phyloP scores from a whole-genome alignment of 2,888 invertebrate genomes.

The Ectobius pallidus region DNA sequence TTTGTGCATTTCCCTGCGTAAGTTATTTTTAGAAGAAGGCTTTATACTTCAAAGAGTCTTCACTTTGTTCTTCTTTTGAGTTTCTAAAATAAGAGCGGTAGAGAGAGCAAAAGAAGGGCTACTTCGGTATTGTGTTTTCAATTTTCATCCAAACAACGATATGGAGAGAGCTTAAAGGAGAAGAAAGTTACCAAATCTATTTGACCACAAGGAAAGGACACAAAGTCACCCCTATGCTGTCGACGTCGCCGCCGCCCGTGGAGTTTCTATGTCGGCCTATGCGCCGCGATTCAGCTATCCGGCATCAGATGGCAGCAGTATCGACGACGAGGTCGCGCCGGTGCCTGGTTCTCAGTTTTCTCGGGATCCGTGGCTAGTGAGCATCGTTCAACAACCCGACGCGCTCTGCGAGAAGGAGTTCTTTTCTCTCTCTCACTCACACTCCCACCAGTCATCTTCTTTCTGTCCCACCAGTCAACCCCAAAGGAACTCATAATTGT shows the following conservation, averaged over 20 bases:
- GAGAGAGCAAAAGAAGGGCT: no score
- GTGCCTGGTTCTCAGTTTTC: conserved; percentile 22
- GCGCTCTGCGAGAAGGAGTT: neutral
- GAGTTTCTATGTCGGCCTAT: neutral
- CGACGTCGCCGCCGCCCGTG: neutral
- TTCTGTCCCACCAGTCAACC: no score
- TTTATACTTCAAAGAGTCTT: no score
- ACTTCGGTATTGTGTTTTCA: no score
- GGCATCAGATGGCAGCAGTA: conserved; percentile 22
- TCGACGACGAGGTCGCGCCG: conserved; percentile 8
- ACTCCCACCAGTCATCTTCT: neutral
- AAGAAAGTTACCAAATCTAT: neutral
- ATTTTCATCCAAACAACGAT: no score
- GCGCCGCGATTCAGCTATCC: neutral
- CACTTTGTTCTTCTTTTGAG: no score
- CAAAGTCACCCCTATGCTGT: neutral
- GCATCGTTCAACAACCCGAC: conserved; percentile 16
- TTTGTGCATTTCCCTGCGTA: no score
- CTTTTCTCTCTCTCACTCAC: neutral
- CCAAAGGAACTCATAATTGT: no score
- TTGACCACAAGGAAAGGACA: neutral
- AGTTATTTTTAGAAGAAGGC: no score
- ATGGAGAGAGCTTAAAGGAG: no score
- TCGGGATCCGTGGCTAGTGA: conserved; percentile 24
- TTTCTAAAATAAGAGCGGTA: no score